Conservation (phyloP, 2,113 vertebrate species). For the Hyperoodon ampullatus region DNA sequence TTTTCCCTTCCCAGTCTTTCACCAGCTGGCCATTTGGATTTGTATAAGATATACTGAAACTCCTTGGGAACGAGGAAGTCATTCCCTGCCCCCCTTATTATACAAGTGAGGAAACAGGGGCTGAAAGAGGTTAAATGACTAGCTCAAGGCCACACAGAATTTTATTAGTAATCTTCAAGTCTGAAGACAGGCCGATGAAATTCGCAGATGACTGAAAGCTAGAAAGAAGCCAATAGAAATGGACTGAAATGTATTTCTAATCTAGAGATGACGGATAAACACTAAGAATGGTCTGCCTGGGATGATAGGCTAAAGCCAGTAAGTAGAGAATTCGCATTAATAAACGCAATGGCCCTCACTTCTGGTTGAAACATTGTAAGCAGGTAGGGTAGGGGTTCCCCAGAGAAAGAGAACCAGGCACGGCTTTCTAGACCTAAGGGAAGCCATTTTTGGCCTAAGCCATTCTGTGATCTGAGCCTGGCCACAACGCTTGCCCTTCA, state of each 20-base stretch:
- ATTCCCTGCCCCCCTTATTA: neutral
- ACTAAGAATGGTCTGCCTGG: neutral
- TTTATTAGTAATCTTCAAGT: neutral
- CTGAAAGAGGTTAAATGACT: neutral
- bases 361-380: neutral
- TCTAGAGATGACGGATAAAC: neutral
- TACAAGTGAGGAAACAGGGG: neutral
- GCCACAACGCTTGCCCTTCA: no score
- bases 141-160: neutral
- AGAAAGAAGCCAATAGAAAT: neutral
- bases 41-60: neutral
- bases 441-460: no score
- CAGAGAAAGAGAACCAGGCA: no score
- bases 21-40: neutral
- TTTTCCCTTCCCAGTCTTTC: neutral
- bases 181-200: neutral
- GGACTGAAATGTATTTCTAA: neutral
- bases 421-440: no score
- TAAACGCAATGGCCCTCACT: neutral
- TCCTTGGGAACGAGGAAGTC: neutral
- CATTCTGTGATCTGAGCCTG: no score
- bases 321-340: neutral
- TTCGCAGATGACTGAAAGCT: neutral
- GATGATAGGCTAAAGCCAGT: neutral
- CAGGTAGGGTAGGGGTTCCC: no score